A percentile compares a stretch with the other conserved stretches of the same genome.
phyloP scores from a whole-genome alignment of 2,113 vertebrate species.

The Taxidea taxus region DNA sequence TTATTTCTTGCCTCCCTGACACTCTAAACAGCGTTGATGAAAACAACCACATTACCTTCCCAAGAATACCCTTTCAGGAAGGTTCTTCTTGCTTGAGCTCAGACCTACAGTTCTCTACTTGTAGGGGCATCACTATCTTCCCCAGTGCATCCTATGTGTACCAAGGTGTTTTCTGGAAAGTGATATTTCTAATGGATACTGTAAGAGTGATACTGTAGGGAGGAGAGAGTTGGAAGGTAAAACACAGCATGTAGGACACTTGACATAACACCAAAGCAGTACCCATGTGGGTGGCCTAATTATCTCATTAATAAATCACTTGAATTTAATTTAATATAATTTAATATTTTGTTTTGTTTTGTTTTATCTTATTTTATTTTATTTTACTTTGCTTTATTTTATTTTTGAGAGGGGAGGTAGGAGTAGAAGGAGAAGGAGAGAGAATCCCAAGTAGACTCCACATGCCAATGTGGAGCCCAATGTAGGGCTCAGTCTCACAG shows the following conservation, averaged over 20 bases:
- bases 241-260: background rate
- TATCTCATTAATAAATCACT: background rate
- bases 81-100: background rate
- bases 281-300: background rate
- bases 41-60: background rate
- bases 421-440: background rate
- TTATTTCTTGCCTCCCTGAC: background rate
- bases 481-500: background rate
- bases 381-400: background rate
- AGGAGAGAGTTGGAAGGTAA: background rate
- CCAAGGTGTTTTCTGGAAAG: background rate
- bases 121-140: background rate
- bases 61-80: background rate
- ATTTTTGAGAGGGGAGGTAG: background rate
- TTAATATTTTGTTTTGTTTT: background rate
- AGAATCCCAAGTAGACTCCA: background rate
- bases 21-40: background rate
- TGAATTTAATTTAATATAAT: background rate
- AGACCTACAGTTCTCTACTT: background rate
- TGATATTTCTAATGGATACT: background rate
- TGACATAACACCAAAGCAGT: background rate
- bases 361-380: background rate
- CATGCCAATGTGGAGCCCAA: background rate
- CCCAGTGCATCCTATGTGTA: background rate
- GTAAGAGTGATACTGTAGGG: background rate